Conservation (phyloP, 2,797 vertebrate species). For the Spondyliosoma cantharus region DNA sequence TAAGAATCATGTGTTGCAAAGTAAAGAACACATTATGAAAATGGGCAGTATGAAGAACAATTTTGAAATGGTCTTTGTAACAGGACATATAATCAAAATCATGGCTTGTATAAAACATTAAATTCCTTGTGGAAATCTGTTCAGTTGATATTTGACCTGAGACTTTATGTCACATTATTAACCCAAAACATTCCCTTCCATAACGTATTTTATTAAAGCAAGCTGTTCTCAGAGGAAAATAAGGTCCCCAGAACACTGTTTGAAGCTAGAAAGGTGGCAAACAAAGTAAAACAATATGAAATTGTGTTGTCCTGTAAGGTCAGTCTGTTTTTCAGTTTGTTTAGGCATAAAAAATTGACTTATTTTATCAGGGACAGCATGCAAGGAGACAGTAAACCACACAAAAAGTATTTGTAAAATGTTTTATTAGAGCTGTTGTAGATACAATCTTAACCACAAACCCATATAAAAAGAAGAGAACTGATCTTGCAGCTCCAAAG, state of each 20-base stretch:
- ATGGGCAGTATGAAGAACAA: neutral
- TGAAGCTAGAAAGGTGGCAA: no score
- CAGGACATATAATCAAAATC: neutral
- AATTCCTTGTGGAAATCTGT: neutral
- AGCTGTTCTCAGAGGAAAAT: no score
- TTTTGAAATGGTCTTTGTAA: neutral
- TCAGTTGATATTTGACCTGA: neutral
- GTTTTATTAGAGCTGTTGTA: conserved; percentile 60
- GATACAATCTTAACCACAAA: conserved; percentile 48
- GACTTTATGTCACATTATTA: neutral
- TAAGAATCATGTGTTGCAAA: neutral
- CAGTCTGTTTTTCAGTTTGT: no score
- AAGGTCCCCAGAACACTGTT: no score
- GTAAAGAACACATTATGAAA: neutral
- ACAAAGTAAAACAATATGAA: no score
- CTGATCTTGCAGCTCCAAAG: conserved; percentile 32
- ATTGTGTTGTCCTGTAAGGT: no score
- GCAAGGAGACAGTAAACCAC: conserved; percentile 27
- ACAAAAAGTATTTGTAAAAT: conserved; percentile 15
- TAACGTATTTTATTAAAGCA: neutral
- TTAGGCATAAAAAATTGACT: no score
- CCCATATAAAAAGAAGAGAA: conserved; percentile 32
- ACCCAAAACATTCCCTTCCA: neutral
- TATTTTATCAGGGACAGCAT: neutral
- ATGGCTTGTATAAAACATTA: neutral